Conservation (phyloP, 2,888 invertebrate genomes). For the Thelaira solivaga region DNA sequence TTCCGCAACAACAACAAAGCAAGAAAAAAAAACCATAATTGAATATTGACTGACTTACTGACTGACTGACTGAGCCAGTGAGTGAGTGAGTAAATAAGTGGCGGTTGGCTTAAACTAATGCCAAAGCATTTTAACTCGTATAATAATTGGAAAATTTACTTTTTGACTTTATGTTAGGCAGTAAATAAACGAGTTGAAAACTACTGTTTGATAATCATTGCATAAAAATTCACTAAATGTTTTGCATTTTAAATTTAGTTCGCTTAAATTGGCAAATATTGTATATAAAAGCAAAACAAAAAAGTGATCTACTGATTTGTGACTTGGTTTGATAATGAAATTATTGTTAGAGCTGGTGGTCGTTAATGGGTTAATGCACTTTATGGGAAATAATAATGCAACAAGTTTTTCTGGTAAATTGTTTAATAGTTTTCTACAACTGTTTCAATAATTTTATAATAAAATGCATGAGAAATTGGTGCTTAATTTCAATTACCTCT, state of each 20-base stretch:
- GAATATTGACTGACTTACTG: slow-evolving; percentile 3
- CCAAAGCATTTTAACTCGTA: not conserved
- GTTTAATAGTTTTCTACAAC: not conserved
- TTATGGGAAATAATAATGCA: not conserved
- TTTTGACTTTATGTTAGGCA: slow-evolving; percentile 19
- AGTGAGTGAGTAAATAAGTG: slow-evolving; percentile 9
- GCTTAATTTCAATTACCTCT: not conserved
- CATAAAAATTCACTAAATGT: slow-evolving; percentile 28
- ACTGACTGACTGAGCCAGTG: not conserved
- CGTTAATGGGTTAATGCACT: not conserved
- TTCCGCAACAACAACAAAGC: too few relatives aligned
- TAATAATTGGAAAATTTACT: slow-evolving; percentile 31
- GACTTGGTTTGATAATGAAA: slow-evolving; percentile 24
- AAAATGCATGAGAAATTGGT: not conserved
- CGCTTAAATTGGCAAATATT: not conserved
- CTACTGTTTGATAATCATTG: slow-evolving; percentile 44
- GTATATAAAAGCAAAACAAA: too few relatives aligned
- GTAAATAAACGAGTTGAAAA: slow-evolving; percentile 19
- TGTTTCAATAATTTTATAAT: not conserved
- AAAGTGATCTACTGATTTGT: slow-evolving; percentile 10
- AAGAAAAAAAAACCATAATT: slow-evolving; percentile 42
- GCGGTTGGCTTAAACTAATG: slow-evolving; percentile 4
- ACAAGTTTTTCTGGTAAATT: slow-evolving; percentile 8
- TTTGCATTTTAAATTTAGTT: not conserved
- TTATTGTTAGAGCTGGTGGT: not conserved